Evolutionary conservation across 2,888 invertebrate genomes (phyloP).

Genomic region (Apotomis turbidana): DNA sequence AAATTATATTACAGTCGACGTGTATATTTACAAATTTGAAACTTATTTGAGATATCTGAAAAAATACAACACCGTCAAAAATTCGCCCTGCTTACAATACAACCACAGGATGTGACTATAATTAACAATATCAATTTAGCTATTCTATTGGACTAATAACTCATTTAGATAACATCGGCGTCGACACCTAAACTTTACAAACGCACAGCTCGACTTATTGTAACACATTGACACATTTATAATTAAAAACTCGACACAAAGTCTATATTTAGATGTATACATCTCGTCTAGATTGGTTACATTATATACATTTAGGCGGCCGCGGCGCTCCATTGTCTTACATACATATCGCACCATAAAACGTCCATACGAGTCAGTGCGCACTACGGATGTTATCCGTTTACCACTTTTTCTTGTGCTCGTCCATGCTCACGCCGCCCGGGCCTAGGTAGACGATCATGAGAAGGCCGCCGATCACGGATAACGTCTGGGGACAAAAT

Average conservation of each 20-base stretch:
- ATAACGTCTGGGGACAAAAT: conserved; percentile 93
- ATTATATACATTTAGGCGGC: conserved; percentile 17
- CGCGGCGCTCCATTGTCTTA: conserved; percentile 22
- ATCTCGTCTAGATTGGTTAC: no score
- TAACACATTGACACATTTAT: no score
- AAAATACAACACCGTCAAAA: background rate
- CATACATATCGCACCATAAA: conserved; percentile 32
- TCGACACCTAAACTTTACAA: background rate
- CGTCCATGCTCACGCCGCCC: conserved; percentile 99
- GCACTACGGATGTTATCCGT: conserved; percentile 45
- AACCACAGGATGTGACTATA: background rate
- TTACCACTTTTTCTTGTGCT: conserved; percentile 99
- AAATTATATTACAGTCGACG: background rate
- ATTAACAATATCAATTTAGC: background rate
- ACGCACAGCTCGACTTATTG: background rate
- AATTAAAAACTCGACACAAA: no score
- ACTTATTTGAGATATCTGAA: no score
- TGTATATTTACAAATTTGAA: no score
- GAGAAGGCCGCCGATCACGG: conserved; percentile 98
- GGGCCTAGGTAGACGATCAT: conserved; percentile 99
- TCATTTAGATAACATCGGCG: conserved; percentile 19
- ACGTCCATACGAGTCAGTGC: conserved; percentile 50
- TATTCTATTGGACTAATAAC: background rate
- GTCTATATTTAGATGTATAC: no score
- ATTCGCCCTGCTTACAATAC: background rate